Conservation (phyloP, 2,113 vertebrate genomes). For the Rhadina sibilatrix region DNA sequence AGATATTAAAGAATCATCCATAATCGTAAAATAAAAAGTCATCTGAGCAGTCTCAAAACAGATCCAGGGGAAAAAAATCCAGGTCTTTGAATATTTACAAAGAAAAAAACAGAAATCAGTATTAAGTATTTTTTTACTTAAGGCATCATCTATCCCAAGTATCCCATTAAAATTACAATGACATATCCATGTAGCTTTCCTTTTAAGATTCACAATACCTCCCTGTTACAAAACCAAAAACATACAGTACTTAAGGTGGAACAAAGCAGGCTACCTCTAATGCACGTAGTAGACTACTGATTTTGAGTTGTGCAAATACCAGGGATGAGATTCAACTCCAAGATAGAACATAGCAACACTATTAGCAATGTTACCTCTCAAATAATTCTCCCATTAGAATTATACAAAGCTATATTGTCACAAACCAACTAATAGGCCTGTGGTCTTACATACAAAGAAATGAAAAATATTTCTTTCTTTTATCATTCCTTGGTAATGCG, state of each 20-base stretch:
- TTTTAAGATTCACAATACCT: not conserved
- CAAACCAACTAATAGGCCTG: not conserved
- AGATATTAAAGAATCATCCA: not conserved
- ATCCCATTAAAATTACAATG: not conserved
- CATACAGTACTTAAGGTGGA: not conserved
- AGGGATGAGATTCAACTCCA: not conserved
- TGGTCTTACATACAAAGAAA: not conserved
- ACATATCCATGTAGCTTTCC: not conserved
- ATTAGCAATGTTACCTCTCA: not conserved
- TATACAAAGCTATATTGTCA: not conserved
- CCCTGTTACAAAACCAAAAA: not conserved
- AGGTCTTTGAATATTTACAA: not conserved
- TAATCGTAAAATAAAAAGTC: not conserved
- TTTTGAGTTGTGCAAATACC: not conserved
- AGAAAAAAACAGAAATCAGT: not conserved
- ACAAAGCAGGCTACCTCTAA: not conserved
- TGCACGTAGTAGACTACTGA: not conserved
- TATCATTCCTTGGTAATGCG: not conserved
- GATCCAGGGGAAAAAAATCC: not conserved
- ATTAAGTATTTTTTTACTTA: not conserved
- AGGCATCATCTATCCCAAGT: not conserved
- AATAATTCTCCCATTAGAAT: not conserved
- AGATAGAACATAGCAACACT: rapidly evolving
- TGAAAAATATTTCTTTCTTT: not conserved
- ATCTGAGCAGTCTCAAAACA: not conserved